Base-by-base conservation (phyloP, 64 coral and sea anemone genomes). In the Hydrozoanthus tunicans region DNA sequence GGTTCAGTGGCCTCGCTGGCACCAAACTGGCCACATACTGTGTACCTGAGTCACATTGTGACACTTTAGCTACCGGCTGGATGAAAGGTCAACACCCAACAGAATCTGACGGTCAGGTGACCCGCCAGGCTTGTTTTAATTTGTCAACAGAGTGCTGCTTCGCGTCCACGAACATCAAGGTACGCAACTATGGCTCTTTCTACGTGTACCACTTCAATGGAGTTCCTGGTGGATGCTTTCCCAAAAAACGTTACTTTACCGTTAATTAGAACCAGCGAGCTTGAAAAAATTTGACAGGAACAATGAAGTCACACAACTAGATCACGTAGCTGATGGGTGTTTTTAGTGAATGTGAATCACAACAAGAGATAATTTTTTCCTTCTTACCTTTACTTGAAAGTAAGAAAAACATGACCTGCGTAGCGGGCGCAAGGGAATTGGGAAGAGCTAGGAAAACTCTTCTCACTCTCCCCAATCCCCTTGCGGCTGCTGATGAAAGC, bases 101-200 rank as follows among this genome's bases (percentile, higher is more conserved):
- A 58, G 77, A 58, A 6, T 13, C 7, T 59, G 79, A 81, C n/a
- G 79, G 79, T 11, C 58, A 51, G 58, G 57, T 81, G 5, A 81
- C 58, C 5, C 79, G 59, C 3, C 20, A 13, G 2, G 79, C 43
- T 4, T 81, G 79, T 5, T 81, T 81, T 11, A 7, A 13, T 10
- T 81, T 1, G 20, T 5, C 0, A 1, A 3, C 0, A 7, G 23
- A 23, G n/a, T 61, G 57, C 78, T 80, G 78, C 17, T 1, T 60
- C 20, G 59, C 9, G n/a, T 59, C n/a, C 7, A n/a, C 24, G 56
- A 62, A 59, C 56, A 81, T 81, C 13, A 4, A 4, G 0, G 79
- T 81, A 6, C 58, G 79, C 11, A 78, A 78, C 13, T 78, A 56
- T 81, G 57, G 79, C 12, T 81, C 79, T 13, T 81, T 81, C 24